Evolutionary conservation across 2,113 vertebrate species (phyloP).

Genomic region (Engystomops pustulosus): DNA sequence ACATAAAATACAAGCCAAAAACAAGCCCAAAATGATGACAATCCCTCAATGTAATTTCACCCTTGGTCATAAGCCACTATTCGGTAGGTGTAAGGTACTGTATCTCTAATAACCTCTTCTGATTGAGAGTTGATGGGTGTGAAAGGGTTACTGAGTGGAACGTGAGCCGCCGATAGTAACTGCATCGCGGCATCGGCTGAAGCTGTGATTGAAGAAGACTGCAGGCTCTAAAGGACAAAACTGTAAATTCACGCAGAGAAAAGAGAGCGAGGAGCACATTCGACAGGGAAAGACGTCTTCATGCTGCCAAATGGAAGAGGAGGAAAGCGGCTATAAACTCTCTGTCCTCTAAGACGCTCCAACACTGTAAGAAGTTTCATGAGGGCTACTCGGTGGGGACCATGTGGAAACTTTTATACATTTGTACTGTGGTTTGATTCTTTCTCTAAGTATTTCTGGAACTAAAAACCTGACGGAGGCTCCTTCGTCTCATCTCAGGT

Average conservation of each 20-base stretch:
- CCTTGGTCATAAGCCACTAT: not conserved
- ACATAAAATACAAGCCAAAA: too few species aligned
- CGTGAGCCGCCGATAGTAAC: not conserved
- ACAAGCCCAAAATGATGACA: too few species aligned
- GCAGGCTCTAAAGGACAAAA: constrained; percentile 12
- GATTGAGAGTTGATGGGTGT: not conserved
- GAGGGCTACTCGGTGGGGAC: too few species aligned
- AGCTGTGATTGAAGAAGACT: constrained; percentile 4
- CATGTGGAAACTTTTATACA: too few species aligned
- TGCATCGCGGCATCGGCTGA: not conserved
- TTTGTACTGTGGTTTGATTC: too few species aligned
- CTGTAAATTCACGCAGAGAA: not conserved
- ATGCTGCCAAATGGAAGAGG: not conserved
- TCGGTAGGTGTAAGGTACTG: not conserved
- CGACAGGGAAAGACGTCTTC: not conserved
- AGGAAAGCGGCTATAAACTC: not conserved
- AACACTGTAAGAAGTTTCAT: too few species aligned
- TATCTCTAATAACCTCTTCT: not conserved
- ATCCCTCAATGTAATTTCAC: too few species aligned
- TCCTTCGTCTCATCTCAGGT: too few species aligned
- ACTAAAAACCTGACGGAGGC: too few species aligned
- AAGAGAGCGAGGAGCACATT: not conserved
- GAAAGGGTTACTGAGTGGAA: not conserved
- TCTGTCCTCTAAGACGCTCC: not conserved
- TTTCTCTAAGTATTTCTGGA: too few species aligned